phyloP scores from a whole-genome alignment of 2,113 vertebrate species.

The Neopipo cinnamomea region DNA sequence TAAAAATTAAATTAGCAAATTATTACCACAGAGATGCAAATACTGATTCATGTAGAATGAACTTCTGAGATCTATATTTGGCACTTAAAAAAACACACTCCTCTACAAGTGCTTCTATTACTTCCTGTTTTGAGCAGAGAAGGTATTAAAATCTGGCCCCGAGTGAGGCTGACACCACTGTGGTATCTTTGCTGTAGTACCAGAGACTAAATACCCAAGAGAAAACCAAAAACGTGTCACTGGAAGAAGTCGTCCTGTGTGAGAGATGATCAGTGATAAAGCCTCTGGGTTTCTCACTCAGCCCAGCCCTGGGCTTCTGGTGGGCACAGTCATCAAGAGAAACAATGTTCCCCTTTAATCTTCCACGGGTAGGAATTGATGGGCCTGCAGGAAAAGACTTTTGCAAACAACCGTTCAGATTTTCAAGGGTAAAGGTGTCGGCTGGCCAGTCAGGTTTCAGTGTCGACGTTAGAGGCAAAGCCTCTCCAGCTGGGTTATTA shows the following conservation, averaged over 20 bases:
- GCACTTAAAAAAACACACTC: neutral
- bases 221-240: neutral
- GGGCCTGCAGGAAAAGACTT: neutral
- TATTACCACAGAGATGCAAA: neutral
- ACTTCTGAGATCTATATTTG: neutral
- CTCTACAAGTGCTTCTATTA: neutral
- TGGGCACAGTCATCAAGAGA: neutral
- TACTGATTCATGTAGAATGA: neutral
- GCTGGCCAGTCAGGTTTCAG: neutral
- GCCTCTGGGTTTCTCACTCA: neutral
- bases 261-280: neutral
- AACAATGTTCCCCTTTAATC: neutral
- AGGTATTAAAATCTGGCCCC: neutral
- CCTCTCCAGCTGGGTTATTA: neutral
- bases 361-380: neutral
- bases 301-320: accelerated
- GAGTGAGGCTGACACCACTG: neutral
- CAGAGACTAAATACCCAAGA: neutral
- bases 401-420: neutral
- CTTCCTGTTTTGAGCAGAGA: neutral
- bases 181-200: neutral
- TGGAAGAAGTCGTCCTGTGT: neutral
- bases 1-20: neutral
- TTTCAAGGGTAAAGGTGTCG: neutral
- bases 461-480: neutral